phyloP scores from a whole-genome alignment of 2,113 vertebrate species.

The Anhinga rufa region DNA sequence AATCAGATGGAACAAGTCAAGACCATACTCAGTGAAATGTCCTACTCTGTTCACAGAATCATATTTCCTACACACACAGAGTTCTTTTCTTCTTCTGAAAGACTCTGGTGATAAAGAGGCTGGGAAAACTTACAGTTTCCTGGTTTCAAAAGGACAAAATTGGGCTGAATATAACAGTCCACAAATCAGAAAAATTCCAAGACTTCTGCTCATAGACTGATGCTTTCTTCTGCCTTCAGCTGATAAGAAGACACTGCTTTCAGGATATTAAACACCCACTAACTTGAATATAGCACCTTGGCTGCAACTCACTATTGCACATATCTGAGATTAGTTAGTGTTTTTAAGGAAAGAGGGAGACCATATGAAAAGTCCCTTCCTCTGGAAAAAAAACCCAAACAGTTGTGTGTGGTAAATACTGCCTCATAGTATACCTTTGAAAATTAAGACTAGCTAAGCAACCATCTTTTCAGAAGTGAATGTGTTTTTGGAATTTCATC shows the following conservation, averaged over 20 bases:
- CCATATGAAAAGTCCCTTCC: background rate
- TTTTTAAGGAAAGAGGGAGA: background rate
- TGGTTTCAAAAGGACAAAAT: background rate
- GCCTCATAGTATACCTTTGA: background rate
- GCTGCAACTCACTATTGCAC: background rate
- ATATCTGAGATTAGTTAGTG: background rate
- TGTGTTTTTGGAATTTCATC: background rate
- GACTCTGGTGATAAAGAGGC: background rate
- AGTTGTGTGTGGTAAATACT: background rate
- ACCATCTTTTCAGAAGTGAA: background rate
- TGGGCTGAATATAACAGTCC: background rate
- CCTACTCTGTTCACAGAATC: background rate
- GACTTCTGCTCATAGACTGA: background rate
- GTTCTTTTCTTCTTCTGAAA: background rate
- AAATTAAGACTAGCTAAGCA: background rate
- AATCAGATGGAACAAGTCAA: background rate
- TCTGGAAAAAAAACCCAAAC: background rate
- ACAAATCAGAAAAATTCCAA: background rate
- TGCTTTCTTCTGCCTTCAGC: background rate
- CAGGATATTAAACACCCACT: slow-evolving; percentile 24
- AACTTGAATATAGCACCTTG: background rate
- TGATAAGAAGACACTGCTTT: background rate
- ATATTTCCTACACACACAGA: background rate
- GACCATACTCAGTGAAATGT: background rate
- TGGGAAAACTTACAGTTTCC: background rate